Evolutionary conservation across 2,888 invertebrate species (phyloP), one percentile per base, ranked within the genome.

Genomic region (Xestia ashworthii): DNA sequence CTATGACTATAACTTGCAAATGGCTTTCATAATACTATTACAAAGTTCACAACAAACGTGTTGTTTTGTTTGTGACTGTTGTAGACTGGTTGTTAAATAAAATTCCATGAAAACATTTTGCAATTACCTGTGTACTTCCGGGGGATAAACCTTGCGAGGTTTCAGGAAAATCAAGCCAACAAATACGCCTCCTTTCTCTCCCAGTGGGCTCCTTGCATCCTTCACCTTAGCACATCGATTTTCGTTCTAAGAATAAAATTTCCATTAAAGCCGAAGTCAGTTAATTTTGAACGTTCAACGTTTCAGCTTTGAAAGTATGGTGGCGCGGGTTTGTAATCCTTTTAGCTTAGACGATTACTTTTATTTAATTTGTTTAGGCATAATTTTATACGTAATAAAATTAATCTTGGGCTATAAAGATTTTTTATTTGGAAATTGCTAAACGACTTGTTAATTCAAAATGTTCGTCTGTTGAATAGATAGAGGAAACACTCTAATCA

Each of bases 221-320:
- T 84, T 81, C 67, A 80, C 78, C 67, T 73, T 60, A n/a, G 67
- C 50, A n/a, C 66, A 80, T 80, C 73, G 83, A 84, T 84, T 83
- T 84, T 68, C 60, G 48, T 55, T 81, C 66, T 41, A 70, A 81
- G 81, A 84, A 75, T 84, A 65, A 82, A 80, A 81, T 85, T 85
- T 83, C 77, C 80, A 85, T 85, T 85, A 81, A 81, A 81, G 60
- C 60, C 60, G 77, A 77, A 77, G 67, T 70, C 44, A 53, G 72
- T 78, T 82, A 69, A 85, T 82, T 77, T 77, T 22, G 46, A 72
- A 74, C 72, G 62, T 44, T 78, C 25, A 82, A 70, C 76, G 72
- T 70, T 50, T 62, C 44, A 58, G 38, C 72, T 84, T 73, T 76
- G 25, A 72, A 72, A 76, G 60, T 44, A 64, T 71, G 55, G 32